Base-by-base conservation (phyloP, 2,113 vertebrate species). In the Leiothrix lutea region DNA sequence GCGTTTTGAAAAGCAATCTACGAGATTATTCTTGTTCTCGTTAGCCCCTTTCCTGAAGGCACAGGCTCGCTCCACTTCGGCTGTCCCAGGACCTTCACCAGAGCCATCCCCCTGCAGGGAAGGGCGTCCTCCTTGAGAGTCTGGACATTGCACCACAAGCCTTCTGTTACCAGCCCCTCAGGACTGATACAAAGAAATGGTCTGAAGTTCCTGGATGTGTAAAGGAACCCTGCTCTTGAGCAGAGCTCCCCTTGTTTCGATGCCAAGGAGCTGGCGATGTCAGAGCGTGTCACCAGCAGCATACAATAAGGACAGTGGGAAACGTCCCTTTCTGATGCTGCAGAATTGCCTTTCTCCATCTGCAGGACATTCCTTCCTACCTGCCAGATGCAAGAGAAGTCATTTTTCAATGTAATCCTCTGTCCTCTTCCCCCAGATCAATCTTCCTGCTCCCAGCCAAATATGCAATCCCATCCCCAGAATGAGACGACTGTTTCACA, bases 1-100 rank as follows among this genome's bases (percentile, higher is more conserved):
- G 90, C 80, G 1, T 90, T 97, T 85, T 82, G 88, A 90, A 97
- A 95, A 86, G 78, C 91, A 57, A 33, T 95, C 73, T 88, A 80
- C 16, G 17, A 79, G 91, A 88, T 71, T 86, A 91, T 94, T 86
- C 92, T 24, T 28, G 53, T 83, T 92, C 86, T 91, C 13, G 18
- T 64, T 71, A 48, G 51, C 4, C 71, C 67, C 14, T 47, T 88
- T 57, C 61, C 70, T 5, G 1, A 70, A 92, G 73, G 62, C 53
- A 75, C 93, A 85, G 69, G 79, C 62, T 7, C 1, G 1, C 48
- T 78, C 60, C 7, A 0, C 61, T 71, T 80, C 0, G 1, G 17
- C 90, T 73, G 54, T 67, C 78, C 90, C 31, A 3, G 87, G 83
- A 80, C 17, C 2, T 77, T 87, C 85, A 38, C 48, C 5, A 0